Base-by-base conservation (phyloP, 1,140 invertebrate genomes). In the Drosophila virilis region DNA sequence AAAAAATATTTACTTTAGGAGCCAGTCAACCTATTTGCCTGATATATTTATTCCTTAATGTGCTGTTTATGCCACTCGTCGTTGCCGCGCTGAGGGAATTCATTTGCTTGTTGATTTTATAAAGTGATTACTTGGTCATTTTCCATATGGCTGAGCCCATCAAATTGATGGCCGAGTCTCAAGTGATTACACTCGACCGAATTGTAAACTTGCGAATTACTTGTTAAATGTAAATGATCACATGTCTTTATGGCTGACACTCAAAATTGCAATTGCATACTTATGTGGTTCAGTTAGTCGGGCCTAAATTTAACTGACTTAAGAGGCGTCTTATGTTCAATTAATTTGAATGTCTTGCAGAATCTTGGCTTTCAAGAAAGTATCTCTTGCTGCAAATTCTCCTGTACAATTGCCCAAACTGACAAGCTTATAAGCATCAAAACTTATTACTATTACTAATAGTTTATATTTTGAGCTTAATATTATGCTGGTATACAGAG, bases 21-120 rank as follows among this genome's bases (percentile, higher is more conserved):
- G 46, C 13, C 38, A 46, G 51, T 58, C 79, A 54, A 62, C 68
- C 74, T 52, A 81, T 65, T 72, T 74, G 77, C 40, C 69, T 71
- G 72, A 79, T 88, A 86, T 88, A 86, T 88, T 73, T 77, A 77
- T 88, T 79, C 72, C 79, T 83, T 88, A 88, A 88, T 88, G 83
- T 88, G 58, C 83, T 83, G 82, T 83, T 86, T 86, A 88, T 83
- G 83, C 71, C 78, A 62, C 58, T 62, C 52, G 57, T 76, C 46
- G 67, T 58, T 33, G 54, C 35, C n/a, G 57, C 70, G 67, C 52
- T 73, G 12, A 5, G 83, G 83, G 84, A 75, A 67, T 68, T 43
- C 43, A 60, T 59, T 61, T 60, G 71, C 60, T 71, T 80, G 50
- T 75, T 69, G 46, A 61, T 75, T 78, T 74, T 83, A 55, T 80